A percentile compares a stretch with the other conserved stretches of the same genome.
Conservation (phyloP, 2,113 vertebrate genomes). For the Poecilia latipinna region DNA sequence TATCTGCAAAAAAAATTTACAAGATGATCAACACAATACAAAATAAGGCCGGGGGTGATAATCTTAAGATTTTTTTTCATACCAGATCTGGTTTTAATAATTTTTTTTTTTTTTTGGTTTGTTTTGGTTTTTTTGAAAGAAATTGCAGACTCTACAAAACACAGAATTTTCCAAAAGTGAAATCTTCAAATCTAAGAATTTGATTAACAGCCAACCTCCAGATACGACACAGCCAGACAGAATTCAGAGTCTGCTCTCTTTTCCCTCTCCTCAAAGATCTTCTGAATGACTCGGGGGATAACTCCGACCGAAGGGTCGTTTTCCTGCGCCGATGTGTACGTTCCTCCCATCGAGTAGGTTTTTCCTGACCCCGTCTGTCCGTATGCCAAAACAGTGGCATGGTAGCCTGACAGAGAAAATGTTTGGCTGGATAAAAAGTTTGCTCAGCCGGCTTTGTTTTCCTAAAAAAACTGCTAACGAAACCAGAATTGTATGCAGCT, state of each 20-base stretch:
- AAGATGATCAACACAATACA: too few relatives aligned
- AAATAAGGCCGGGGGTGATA: too few relatives aligned
- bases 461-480: neutral
- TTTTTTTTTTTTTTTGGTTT: too few relatives aligned
- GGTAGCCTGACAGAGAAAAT: slow-evolving; percentile 83
- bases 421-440: neutral
- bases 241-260: slow-evolving; percentile 84
- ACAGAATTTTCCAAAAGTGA: too few relatives aligned
- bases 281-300: slow-evolving; percentile 90
- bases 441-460: neutral
- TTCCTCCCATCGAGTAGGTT: slow-evolving; percentile 95
- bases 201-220: slow-evolving; percentile 83
- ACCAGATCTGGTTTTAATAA: too few relatives aligned
- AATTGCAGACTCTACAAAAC: too few relatives aligned
- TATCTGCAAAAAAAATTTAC: slow-evolving; percentile 78
- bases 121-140: too few relatives aligned
- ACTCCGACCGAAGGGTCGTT: slow-evolving; percentile 88
- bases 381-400: slow-evolving; percentile 94
- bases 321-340: slow-evolving; percentile 90
- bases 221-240: slow-evolving; percentile 87
- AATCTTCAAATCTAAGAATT: too few relatives aligned
- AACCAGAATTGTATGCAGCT: neutral
- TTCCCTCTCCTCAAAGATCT: slow-evolving; percentile 87
- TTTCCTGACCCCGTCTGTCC: slow-evolving; percentile 97
- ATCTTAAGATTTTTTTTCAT: too few relatives aligned